phyloP scores from a whole-genome alignment of 2,797 vertebrate species.

The Sphenopsis melanotis region DNA sequence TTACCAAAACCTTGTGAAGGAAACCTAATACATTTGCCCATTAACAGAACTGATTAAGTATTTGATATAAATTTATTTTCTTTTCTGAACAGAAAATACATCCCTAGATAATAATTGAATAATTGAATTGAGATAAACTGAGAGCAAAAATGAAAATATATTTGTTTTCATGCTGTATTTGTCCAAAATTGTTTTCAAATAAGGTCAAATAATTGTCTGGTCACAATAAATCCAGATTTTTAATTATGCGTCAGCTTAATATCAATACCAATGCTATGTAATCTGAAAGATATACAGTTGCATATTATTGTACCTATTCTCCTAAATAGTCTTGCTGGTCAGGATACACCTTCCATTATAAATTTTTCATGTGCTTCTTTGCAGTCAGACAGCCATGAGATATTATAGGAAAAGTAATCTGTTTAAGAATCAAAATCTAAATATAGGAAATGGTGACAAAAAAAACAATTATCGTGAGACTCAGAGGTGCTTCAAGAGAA shows the following conservation, averaged over 20 bases:
- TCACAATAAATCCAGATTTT: background rate
- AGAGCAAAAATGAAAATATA: background rate
- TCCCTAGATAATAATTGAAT: background rate
- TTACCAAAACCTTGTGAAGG: background rate
- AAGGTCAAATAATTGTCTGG: background rate
- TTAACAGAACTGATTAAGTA: background rate
- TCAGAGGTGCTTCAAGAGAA: background rate
- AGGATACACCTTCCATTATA: background rate
- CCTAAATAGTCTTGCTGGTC: background rate
- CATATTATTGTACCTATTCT: background rate
- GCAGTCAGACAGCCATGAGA: background rate
- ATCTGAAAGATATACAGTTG: background rate
- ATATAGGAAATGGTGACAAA: background rate
- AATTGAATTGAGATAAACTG: background rate
- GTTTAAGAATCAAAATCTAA: background rate
- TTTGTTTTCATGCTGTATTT: background rate
- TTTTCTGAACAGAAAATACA: background rate
- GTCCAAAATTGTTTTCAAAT: background rate
- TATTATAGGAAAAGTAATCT: background rate
- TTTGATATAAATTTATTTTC: background rate
- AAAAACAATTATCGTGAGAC: background rate
- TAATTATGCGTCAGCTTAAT: background rate
- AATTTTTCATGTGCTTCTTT: background rate
- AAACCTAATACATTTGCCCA: background rate
- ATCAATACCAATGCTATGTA: background rate